A percentile compares a stretch with the other conserved stretches of the same genome.
Conservation (phyloP, 2,888 invertebrate species). For the Pilophorus perplexus region DNA sequence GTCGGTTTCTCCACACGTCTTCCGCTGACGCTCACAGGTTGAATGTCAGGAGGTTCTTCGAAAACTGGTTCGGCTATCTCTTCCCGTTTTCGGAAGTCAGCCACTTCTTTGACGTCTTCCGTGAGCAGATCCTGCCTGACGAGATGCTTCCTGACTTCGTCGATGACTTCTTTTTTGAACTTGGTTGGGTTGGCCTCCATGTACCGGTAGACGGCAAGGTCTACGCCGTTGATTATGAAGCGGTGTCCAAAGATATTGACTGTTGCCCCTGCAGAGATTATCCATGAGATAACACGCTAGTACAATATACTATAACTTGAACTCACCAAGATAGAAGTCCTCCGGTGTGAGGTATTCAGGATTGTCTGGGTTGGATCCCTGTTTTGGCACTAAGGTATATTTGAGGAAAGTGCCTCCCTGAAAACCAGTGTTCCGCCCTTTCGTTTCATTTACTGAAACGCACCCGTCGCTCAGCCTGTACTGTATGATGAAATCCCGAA, state of each 20-base stretch:
- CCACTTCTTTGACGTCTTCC: constrained; percentile 57
- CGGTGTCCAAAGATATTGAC: constrained; percentile 71
- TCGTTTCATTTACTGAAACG: constrained; percentile 70
- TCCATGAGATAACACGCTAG: background rate
- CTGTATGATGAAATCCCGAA: constrained; percentile 70
- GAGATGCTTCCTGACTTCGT: constrained; percentile 68
- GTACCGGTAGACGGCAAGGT: constrained; percentile 74
- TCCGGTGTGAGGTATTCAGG: constrained; percentile 74
- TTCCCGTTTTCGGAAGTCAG: constrained; percentile 43
- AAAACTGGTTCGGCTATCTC: constrained; percentile 42
- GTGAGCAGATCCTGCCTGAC: constrained; percentile 63
- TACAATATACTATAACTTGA: background rate
- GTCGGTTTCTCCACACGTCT: too few species aligned
- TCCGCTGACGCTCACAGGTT: background rate
- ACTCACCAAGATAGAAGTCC: constrained; percentile 72
- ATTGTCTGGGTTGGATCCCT: constrained; percentile 65
- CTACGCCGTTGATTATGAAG: constrained; percentile 73
- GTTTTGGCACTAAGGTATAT: constrained; percentile 64
- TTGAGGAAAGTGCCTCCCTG: constrained; percentile 71
- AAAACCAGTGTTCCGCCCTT: constrained; percentile 72
- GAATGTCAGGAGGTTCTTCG: constrained; percentile 7
- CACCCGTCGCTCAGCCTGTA: constrained; percentile 75
- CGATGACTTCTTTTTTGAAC: constrained; percentile 65
- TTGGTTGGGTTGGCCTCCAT: constrained; percentile 69
- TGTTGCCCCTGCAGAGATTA: constrained; percentile 56